Percentiles rank a stretch among this genome's conserved stretches.
Evolutionary conservation across 2,113 vertebrate genomes (phyloP).

Genomic region (Columba janthina): DNA sequence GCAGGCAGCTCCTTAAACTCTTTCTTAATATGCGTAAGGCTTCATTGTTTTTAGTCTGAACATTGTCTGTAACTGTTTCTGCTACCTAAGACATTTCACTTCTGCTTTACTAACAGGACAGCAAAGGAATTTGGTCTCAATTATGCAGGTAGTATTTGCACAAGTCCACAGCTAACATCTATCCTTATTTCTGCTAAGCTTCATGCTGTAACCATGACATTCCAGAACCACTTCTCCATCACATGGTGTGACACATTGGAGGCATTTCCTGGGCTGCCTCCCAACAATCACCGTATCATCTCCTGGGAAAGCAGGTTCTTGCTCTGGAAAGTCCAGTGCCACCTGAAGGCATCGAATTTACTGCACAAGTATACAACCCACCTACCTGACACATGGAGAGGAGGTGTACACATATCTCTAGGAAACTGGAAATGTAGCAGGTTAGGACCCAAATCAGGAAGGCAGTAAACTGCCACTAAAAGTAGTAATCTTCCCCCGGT

Average conservation of each 20-base stretch:
- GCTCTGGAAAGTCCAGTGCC: neutral
- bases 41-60: conserved; percentile 8
- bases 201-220: neutral
- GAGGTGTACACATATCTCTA: accelerated
- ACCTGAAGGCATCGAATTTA: neutral
- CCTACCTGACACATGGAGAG: neutral
- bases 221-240: neutral
- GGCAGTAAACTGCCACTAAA: neutral
- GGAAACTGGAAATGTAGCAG: neutral
- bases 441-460: neutral
- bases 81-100: neutral
- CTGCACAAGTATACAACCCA: neutral
- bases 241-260: neutral
- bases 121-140: neutral
- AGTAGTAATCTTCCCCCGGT: neutral
- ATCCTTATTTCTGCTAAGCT: neutral
- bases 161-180: neutral
- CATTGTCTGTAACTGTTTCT: neutral
- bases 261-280: neutral
- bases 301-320: neutral
- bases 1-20: neutral
- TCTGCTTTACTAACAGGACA: neutral
- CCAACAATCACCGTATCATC: neutral
- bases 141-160: neutral
- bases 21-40: neutral